phyloP scores from a whole-genome alignment of 1,140 invertebrate species.

The Drosophila seguyi region DNA sequence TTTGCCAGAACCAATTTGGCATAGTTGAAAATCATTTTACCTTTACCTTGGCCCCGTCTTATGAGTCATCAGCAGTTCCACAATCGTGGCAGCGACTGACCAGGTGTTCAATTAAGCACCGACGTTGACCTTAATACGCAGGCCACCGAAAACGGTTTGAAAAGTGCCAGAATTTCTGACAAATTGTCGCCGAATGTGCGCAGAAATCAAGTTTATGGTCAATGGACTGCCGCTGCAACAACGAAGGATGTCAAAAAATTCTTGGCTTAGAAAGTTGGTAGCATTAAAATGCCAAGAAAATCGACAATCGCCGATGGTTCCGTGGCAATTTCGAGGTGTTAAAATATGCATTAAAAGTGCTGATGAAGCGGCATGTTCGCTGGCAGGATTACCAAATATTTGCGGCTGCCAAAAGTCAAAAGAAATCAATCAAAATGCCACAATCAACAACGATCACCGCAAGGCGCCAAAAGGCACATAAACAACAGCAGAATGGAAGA shows the following conservation, averaged over 20 bases:
- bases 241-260: conserved; percentile 53
- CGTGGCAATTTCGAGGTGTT: conserved; percentile 69
- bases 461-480: conserved; percentile 48
- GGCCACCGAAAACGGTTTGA: conserved; percentile 55
- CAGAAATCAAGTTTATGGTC: conserved; percentile 82
- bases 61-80: conserved; percentile 67
- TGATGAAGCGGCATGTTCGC: conserved; percentile 75
- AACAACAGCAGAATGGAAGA: conserved; percentile 1
- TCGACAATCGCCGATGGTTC: conserved; percentile 41
- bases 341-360: conserved; percentile 82
- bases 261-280: conserved; percentile 67
- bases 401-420: conserved; percentile 80
- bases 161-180: conserved; percentile 79
- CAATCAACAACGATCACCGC: conserved; percentile 72
- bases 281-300: conserved; percentile 75
- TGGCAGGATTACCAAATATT: conserved; percentile 81
- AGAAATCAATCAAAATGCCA: conserved; percentile 84
- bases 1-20: conserved; percentile 13
- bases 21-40: conserved; percentile 26
- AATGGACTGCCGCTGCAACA: conserved; percentile 54
- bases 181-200: conserved; percentile 77
- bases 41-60: conserved; percentile 32
- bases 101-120: conserved; percentile 82
- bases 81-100: conserved; percentile 58
- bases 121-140: conserved; percentile 80